phyloP scores from a whole-genome alignment of 2,888 invertebrate genomes.

The Agrochola circellaris region DNA sequence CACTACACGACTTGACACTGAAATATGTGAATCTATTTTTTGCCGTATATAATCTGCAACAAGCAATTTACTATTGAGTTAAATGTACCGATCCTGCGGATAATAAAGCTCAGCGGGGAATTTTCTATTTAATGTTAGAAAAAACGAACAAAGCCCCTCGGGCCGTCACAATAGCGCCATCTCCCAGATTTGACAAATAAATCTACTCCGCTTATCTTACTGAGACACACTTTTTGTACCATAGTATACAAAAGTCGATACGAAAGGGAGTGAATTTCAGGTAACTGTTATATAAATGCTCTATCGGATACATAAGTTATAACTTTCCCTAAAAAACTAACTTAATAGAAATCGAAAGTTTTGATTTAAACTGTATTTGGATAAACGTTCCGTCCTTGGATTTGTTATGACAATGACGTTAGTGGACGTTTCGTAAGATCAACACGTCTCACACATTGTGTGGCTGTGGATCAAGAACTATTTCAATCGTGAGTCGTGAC shows the following conservation, averaged over 20 bases:
- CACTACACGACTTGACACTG: slow-evolving; percentile 8
- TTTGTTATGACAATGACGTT: slow-evolving; percentile 15
- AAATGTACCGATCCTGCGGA: slow-evolving; percentile 52
- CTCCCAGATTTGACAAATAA: slow-evolving; percentile 59
- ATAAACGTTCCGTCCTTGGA: slow-evolving; percentile 41
- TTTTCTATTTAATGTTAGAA: slow-evolving; percentile 54
- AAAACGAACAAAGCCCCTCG: slow-evolving; percentile 60
- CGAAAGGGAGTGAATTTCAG: slow-evolving; percentile 21
- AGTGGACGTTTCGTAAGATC: slow-evolving; percentile 17
- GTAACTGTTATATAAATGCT: slow-evolving; percentile 18
- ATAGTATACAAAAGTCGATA: slow-evolving; percentile 32
- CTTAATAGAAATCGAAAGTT: slow-evolving; percentile 50
- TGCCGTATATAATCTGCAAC: slow-evolving; percentile 49
- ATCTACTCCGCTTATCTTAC: slow-evolving; percentile 57
- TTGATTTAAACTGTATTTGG: slow-evolving; percentile 34
- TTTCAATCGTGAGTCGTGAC: slow-evolving; percentile 14
- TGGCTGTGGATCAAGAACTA: not conserved
- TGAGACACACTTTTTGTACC: slow-evolving; percentile 47
- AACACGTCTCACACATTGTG: slow-evolving; percentile 7
- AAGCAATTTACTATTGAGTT: slow-evolving; percentile 59
- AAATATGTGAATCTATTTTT: slow-evolving; percentile 46
- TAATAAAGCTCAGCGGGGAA: slow-evolving; percentile 52
- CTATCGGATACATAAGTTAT: slow-evolving; percentile 20
- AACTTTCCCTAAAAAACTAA: slow-evolving; percentile 28
- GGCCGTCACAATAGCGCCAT: slow-evolving; percentile 52